Conservation (phyloP, 2,797 vertebrate genomes). For the Pantherophis vulpinus region DNA sequence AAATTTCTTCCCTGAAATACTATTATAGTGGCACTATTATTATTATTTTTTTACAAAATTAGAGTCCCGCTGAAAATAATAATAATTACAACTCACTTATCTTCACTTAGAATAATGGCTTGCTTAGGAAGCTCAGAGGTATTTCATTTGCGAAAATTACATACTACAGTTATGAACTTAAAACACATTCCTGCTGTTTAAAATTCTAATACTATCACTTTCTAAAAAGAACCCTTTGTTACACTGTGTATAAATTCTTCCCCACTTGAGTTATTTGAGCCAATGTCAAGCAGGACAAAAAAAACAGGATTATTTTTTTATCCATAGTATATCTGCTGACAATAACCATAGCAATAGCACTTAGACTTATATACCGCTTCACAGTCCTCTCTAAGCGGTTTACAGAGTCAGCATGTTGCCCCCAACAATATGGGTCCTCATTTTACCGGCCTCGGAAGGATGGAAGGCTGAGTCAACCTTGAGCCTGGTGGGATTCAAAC, state of each 20-base stretch:
- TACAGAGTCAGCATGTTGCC: no score
- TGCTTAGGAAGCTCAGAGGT: not conserved
- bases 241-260: not conserved
- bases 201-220: not conserved
- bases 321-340: not conserved
- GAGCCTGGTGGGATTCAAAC: no score
- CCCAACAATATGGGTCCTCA: no score
- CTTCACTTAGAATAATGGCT: not conserved
- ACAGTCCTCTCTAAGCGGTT: no score
- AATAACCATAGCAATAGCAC: not conserved
- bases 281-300: not conserved
- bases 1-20: accelerated
- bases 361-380: no score
- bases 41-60: not conserved
- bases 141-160: not conserved
- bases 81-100: not conserved
- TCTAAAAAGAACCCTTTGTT: not conserved
- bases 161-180: not conserved
- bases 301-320: not conserved
- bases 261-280: not conserved
- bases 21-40: not conserved
- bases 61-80: not conserved
- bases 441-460: no score
- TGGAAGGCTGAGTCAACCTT: no score
- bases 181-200: not conserved